Evolutionary conservation across 2,888 invertebrate species (phyloP), one percentile per base, ranked within the genome.

Genomic region (Merodon equestris): DNA sequence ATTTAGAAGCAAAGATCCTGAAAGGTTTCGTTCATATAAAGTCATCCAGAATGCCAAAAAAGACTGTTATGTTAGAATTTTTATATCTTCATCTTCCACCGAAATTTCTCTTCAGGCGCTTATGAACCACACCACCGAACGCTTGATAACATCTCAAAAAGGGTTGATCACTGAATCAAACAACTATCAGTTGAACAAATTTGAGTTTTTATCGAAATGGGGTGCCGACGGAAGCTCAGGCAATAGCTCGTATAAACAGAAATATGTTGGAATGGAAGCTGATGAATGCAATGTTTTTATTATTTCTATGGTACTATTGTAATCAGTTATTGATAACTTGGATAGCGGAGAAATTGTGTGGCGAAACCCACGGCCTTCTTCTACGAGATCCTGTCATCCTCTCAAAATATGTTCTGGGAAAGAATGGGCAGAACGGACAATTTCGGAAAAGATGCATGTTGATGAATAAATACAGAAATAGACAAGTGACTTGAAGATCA

Each of bases 281-380:
- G 42, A 42, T 42, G 42, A 42, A n/a, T 42, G 12, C 3, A 42
- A 13, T n/a, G 42, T 42, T 4, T 42, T 42, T 13, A 42, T 42
- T n/a, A 42, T 9, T 42, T 42, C 42, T 9, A 13, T 42, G 42
- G 42, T 42, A 42, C 42, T 13, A 5, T 13, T 42, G 3, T 13
- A 42, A 42, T 42, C n/a, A 13, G 42, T 42, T 42, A n/a, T 9
- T 42, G n/a, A 42, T 4, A 42, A 3, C 42, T 42, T 13, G n/a
- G 42, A 42, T n/a, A n/a, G n/a, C 9, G n/a, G 4, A n/a, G 42
- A 42, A 4, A 13, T 42, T 42, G n/a, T 42, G n/a, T 42, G 42
- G 42, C 42, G n/a, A 42, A 42, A 42, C n/a, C 42, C 42, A 9
- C 9, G 42, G n/a, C n/a, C 42, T 42, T 42, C 42, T 42, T 42